Base-by-base conservation (phyloP, 2,888 invertebrate species). In the Ferrisia virgata region DNA sequence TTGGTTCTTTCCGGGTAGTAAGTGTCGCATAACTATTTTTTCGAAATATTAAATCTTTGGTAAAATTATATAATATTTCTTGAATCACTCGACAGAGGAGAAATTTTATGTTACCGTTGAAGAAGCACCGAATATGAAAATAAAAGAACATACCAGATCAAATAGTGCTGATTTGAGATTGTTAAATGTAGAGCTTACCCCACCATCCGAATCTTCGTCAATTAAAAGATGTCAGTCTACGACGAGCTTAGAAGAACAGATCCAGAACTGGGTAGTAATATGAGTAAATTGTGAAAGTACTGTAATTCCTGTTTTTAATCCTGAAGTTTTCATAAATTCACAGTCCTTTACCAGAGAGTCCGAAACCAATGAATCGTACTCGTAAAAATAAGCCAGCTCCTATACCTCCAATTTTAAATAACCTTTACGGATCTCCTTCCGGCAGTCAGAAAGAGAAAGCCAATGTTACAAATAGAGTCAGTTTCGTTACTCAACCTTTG, bases 351-450 rank as follows among this genome's bases (percentile, higher is more conserved):
- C 91, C 92, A 86, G 92, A 93, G 47, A 95, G 95, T 89, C 95
- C 94, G 22, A 93, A 93, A 86, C 93, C 93, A 9, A 91, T 92
- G 79, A 89, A 91, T 86, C 90, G 95, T 85, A 91, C 86, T 22
- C 85, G 94, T 87, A 94, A 94, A 89, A 93, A 93, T 87, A 95
- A 95, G 88, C 93, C 93, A 5, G 94, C 94, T 0, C 94, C 94
- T 2, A 92, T 92, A 15, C 93, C 93, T 47, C 93, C 93, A 33
- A 25, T 33, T 31, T 69, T 80, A 15, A 36, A 39, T 58, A 28
- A 22, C 31, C 9, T 15, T 8, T 28, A 8, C 33, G 72, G 13
- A 13, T 76, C 83, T 43, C 39, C 72, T 9, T 18, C 33, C 31
- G 47, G 39, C 28, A n/a, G 76, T 43, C 47, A 22, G 11, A 84